Evolutionary conservation across 1,140 invertebrate species (phyloP), one percentile per base, ranked within the genome.

Genomic region (Manduca sexta): DNA sequence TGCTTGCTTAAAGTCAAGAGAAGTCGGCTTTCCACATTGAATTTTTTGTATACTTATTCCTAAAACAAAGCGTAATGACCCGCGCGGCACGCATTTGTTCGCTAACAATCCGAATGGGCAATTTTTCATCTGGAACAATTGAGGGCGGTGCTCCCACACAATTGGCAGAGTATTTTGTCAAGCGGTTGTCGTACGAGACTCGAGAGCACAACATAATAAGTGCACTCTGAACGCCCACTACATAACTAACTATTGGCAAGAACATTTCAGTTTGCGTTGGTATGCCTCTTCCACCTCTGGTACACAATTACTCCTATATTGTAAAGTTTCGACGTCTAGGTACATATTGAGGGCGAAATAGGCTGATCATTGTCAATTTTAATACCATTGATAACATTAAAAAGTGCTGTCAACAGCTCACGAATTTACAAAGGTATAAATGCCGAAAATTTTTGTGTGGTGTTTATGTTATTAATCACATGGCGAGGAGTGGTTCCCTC

Each of bases 51-150:
- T 81, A 71, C 75, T 78, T 77, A 71, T 64, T 64, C 62, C 66
- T 77, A 83, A 84, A 84, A 83, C 81, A 82, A 80, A 79, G 77
- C 81, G 70, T 84, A 84, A 84, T 84, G 78, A 82, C 78, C 81
- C 74, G 65, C 74, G 74, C 73, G 70, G 73, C 64, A 81, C 78
- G 81, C 79, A 78, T 83, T 84, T 84, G 81, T 83, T 81, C 75
- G 53, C 48, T 75, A 84, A 83, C 81, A 84, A 84, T 81, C 75
- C 75, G 73, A 80, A 80, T 75, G 74, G 76, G 74, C 77, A 76
- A 84, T 84, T 84, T 83, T 84, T 84, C 79, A 84, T 84, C 64
- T 76, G 56, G 70, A 84, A 84, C 81, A 84, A 84, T 84, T 78
- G 81, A 73, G 74, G 81, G 81, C 79, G 81, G 76, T 65, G 54